Base-by-base conservation (phyloP, 2,888 invertebrate genomes). In the Brassicogethes aeneus region DNA sequence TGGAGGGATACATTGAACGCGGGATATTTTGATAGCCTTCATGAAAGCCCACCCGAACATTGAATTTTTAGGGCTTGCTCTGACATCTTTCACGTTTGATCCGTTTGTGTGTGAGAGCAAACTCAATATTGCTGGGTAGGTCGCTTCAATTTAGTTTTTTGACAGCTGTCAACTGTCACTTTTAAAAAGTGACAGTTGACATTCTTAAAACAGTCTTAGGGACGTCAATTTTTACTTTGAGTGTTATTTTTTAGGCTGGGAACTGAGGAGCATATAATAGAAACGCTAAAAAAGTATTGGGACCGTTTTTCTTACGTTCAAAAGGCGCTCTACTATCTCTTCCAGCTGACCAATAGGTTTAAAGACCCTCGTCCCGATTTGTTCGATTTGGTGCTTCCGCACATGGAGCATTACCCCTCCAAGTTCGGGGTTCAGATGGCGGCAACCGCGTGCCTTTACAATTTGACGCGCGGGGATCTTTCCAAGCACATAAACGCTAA, bases 381-480 rank as follows among this genome's bases (percentile, higher is more conserved):
- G 10, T 77, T 82, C 39, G 71, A 77, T 60, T 71, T 80, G 39
- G 70, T 74, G 3, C 56, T 74, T 40, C 69, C 70, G 3, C 71
- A 71, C 23, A 66, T 66, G 66, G 60, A 56, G 12, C 54, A 57
- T 10, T 74, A 77, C 60, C 68, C 71, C 3, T 65, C 68, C 34
- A 70, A 71, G 49, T 75, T 80, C 48, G 76, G 77, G 12, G 79
- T 84, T 14, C 83, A 83, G 64, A 79, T 84, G 75, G 82, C 83
- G 10, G 82, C 80, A 10, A 84, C 84, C 2, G 84, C 84, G 13
- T 84, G 83, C 59, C 69, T 85, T 14, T 84, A 84, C 60, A 84
- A 83, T 64, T 70, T 85, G 38, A 80, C 82, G 0, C 76, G 79
- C 53, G 77, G 77, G 14, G 79, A 79, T 51, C 60, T 80, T 5